Percentiles rank a stretch among this genome's conserved stretches.
Evolutionary conservation across 1,140 invertebrate genomes (phyloP).

Genomic region (Maniola jurtina): DNA sequence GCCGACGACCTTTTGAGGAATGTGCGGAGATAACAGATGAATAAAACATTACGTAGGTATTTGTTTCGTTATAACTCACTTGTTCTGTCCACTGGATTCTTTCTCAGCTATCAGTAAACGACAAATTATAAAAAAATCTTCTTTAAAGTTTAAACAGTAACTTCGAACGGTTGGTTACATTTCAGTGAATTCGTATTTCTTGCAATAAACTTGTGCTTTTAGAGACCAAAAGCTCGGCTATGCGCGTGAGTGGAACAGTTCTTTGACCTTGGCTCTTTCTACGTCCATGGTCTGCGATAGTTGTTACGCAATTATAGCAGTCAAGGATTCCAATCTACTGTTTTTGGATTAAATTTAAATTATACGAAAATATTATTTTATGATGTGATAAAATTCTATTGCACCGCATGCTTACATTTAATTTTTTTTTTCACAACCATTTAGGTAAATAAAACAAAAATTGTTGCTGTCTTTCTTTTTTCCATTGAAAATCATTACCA

Average conservation of each 20-base stretch:
- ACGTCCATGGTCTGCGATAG: constrained; percentile 21
- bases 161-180: too few relatives aligned
- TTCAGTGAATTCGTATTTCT: not conserved
- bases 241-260: constrained; percentile 26
- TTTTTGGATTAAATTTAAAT: not conserved
- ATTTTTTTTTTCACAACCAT: too few relatives aligned
- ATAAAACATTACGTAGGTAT: constrained; percentile 46
- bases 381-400: too few relatives aligned
- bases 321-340: constrained; percentile 1
- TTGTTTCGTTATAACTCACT: constrained; percentile 23
- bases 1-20: constrained; percentile 64
- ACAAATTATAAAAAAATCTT: too few relatives aligned
- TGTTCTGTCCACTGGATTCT: not conserved
- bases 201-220: not conserved
- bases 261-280: constrained; percentile 54
- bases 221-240: constrained; percentile 23
- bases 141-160: too few relatives aligned
- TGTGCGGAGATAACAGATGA: constrained; percentile 61
- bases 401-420: too few relatives aligned
- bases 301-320: constrained; percentile 24
- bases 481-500: too few relatives aligned
- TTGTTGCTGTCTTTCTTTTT: too few relatives aligned
- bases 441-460: too few relatives aligned
- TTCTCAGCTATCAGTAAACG: not conserved
- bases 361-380: too few relatives aligned